A percentile compares a stretch with the other conserved stretches of the same genome.
Evolutionary conservation across 2,888 invertebrate genomes (phyloP).

Genomic region (Hemistola chrysoprasaria): DNA sequence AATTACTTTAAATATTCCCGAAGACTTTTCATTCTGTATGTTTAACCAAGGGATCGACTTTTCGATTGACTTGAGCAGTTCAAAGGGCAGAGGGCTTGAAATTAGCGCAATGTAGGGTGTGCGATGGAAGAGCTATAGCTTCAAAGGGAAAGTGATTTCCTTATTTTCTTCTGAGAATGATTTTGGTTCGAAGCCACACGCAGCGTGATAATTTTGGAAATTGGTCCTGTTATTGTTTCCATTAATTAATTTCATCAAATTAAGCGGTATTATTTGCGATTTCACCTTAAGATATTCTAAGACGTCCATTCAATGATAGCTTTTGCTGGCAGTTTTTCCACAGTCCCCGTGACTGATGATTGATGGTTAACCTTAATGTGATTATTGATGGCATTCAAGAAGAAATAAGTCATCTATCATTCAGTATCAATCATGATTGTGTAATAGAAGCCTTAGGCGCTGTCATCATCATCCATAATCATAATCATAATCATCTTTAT

Average conservation of each 20-base stretch:
- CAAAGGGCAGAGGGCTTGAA: conserved; percentile 71
- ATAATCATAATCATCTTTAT: no score
- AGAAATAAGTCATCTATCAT: no score
- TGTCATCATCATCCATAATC: no score
- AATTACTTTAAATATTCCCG: conserved; percentile 77
- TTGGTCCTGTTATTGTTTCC: conserved; percentile 22
- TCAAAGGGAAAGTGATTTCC: conserved; percentile 72
- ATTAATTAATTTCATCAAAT: conserved; percentile 8
- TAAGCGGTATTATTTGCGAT: no score
- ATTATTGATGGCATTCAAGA: no score
- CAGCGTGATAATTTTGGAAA: conserved; percentile 28
- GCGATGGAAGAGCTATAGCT: conserved; percentile 65
- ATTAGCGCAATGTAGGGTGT: conserved; percentile 75
- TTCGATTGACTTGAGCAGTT: conserved; percentile 78
- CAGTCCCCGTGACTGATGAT: no score
- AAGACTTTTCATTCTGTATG: conserved; percentile 78
- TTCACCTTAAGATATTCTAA: no score
- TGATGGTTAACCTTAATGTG: no score
- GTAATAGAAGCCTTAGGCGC: no score
- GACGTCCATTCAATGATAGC: no score
- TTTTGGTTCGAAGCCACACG: conserved; percentile 37
- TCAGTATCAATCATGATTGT: no score
- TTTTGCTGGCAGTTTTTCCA: no score
- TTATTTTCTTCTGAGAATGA: conserved; percentile 64
- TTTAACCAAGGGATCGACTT: conserved; percentile 79